Conservation (phyloP, 2,113 vertebrate species). For the Colossoma macropomum region DNA sequence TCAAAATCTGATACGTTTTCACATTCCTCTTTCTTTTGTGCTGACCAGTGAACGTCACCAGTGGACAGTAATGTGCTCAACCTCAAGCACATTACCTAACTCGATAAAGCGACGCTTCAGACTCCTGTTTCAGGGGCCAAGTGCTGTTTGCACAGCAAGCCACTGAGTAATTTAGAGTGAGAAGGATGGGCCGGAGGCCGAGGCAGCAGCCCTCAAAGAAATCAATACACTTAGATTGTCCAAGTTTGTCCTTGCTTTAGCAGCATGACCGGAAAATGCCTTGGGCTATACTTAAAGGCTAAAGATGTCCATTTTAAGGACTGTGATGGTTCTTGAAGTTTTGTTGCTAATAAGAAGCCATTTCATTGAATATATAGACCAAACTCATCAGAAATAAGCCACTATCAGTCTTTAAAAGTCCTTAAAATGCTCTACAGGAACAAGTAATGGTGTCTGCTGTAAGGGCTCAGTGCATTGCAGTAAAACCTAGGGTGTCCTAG, state of each 20-base stretch:
- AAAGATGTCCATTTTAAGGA: slow-evolving; percentile 4
- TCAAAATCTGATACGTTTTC: background rate
- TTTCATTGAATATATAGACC: background rate
- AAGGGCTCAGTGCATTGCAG: background rate
- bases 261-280: slow-evolving; percentile 2
- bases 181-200: background rate
- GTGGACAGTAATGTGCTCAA: background rate
- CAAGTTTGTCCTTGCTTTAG: slow-evolving; percentile 11
- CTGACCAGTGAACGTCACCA: background rate
- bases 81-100: slow-evolving; percentile 5
- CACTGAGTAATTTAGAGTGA: slow-evolving; percentile 32
- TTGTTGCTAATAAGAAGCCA: background rate
- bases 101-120: background rate
- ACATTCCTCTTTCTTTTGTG: background rate
- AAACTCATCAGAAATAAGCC: background rate
- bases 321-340: background rate
- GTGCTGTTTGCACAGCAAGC: background rate
- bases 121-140: background rate
- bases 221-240: slow-evolving; percentile 16
- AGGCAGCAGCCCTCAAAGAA: background rate
- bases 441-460: background rate
- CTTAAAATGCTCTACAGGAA: background rate
- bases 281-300: slow-evolving; percentile 24
- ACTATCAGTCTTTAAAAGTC: background rate
- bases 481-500: background rate